Evolutionary conservation across 2,113 vertebrate species (phyloP).

Genomic region (Artemisiospiza belli): DNA sequence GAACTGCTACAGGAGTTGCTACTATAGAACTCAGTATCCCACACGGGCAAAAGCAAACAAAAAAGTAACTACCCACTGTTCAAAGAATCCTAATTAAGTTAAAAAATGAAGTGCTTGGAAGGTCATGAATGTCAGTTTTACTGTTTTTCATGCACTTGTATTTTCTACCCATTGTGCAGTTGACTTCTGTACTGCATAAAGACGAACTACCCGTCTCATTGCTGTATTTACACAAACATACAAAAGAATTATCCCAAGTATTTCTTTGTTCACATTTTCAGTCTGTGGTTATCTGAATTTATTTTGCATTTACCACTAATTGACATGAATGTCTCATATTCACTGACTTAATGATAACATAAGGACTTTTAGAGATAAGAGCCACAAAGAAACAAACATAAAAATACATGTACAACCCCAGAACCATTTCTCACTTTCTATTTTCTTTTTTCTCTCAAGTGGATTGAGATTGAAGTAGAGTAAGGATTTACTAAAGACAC

Average conservation of each 20-base stretch:
- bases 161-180: background rate
- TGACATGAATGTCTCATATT: background rate
- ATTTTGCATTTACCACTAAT: background rate
- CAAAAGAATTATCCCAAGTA: background rate
- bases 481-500: slow-evolving; percentile 44
- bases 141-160: background rate
- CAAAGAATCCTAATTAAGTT: background rate
- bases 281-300: background rate
- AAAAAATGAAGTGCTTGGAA: background rate
- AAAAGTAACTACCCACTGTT: background rate
- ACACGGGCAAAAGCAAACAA: background rate
- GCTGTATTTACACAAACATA: background rate
- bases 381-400: background rate
- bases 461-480: background rate
- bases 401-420: background rate
- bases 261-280: background rate
- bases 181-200: background rate
- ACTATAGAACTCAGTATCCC: background rate
- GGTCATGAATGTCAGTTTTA: background rate
- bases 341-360: background rate
- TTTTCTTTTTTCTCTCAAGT: slow-evolving; percentile 8
- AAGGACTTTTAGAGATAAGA: background rate
- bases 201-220: background rate
- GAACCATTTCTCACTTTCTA: background rate
- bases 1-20: background rate